A percentile compares a stretch with the other conserved stretches of the same genome.
Evolutionary conservation across 2,113 vertebrate species (phyloP).

Genomic region (Triplophysa siluroides): DNA sequence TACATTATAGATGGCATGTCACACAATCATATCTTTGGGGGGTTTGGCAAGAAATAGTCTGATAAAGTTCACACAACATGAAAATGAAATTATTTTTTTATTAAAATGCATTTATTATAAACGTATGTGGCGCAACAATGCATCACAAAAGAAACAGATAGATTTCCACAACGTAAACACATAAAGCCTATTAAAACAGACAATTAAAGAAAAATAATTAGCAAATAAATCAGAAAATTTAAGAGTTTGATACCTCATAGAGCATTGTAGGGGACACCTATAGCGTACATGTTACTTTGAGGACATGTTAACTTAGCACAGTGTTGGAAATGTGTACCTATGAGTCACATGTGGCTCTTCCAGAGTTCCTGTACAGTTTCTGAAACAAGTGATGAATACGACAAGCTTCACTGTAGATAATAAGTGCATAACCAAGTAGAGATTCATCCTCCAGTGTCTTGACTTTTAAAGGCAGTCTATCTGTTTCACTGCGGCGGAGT

Average conservation of each 20-base stretch:
- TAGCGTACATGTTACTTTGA: not conserved
- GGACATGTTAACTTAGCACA: not conserved
- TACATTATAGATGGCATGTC: no score
- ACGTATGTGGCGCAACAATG: not conserved
- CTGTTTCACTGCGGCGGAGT: slow-evolving; percentile 77
- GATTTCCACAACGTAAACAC: not conserved
- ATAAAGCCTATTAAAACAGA: not conserved
- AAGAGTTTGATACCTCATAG: no score
- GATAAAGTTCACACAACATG: no score
- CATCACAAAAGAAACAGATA: not conserved
- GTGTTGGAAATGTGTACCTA: not conserved
- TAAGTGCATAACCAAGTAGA: slow-evolving; percentile 59
- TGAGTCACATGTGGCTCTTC: not conserved
- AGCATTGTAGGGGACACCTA: no score
- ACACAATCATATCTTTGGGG: no score
- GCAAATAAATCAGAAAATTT: not conserved
- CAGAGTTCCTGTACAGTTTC: not conserved
- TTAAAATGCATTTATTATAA: not conserved
- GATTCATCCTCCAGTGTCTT: slow-evolving; percentile 66
- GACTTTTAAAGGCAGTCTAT: slow-evolving; percentile 81
- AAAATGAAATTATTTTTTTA: no score
- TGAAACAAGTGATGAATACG: slow-evolving; percentile 4
- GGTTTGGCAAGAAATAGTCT: no score
- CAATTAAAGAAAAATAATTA: not conserved
- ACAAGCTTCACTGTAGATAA: slow-evolving; percentile 48